Percentiles rank a stretch among this genome's conserved stretches.
phyloP scores from a whole-genome alignment of 2,113 vertebrate species.

The Toxotes jaculatrix region DNA sequence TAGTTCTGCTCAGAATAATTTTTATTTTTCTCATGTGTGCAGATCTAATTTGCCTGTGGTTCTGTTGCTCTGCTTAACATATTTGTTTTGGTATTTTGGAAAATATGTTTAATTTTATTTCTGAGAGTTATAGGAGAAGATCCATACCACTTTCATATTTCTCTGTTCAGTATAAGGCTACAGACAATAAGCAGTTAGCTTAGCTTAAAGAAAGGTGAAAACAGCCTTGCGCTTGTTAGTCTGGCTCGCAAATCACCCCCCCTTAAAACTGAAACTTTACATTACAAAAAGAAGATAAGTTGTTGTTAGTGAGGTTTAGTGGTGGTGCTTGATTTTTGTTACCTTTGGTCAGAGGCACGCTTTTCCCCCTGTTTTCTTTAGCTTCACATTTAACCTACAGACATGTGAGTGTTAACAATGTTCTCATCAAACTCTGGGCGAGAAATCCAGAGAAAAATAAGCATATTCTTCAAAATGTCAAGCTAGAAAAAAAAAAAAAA shows the following conservation, averaged over 20 bases:
- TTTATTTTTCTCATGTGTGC: neutral
- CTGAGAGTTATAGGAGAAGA: neutral
- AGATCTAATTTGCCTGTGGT: neutral
- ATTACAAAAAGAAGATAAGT: neutral
- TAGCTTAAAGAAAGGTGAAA: too few species aligned
- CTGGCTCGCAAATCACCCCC: too few species aligned
- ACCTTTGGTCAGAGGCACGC: neutral
- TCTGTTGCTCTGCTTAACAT: neutral
- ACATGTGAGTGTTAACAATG: neutral
- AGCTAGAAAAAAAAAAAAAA: neutral
- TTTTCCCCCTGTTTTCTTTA: neutral
- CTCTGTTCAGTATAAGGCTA: too few species aligned
- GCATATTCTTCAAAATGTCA: neutral
- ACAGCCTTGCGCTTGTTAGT: too few species aligned
- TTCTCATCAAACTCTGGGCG: neutral
- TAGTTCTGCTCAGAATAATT: conserved; percentile 4
- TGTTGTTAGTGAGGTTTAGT: neutral
- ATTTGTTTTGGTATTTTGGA: neutral
- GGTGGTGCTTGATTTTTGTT: neutral
- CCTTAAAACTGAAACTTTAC: too few species aligned
- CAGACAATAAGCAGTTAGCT: too few species aligned
- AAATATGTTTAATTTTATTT: neutral
- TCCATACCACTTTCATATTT: too few species aligned
- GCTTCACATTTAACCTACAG: neutral
- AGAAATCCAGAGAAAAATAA: neutral